Evolutionary conservation across 2,888 invertebrate species (phyloP), one percentile per base, ranked within the genome.

Genomic region (Thumatha senex): DNA sequence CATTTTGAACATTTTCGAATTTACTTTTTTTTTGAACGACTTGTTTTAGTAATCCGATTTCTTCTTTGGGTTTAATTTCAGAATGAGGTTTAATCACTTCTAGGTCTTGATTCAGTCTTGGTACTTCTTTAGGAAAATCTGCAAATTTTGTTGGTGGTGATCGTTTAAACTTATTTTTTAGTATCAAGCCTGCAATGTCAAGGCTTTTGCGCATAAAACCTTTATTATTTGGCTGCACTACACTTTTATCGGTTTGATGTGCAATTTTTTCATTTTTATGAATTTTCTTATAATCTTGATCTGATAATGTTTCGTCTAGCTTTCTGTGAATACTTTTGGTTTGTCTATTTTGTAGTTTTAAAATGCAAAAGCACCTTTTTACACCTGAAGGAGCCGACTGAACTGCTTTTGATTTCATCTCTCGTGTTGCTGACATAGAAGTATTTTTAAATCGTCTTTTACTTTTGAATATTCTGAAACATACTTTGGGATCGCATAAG

Each of bases 301-400:
- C 2, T n/a, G 11, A n/a, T 33, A 8, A 31, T 15, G 9, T 4
- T 31, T 18, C 12, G 5, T 12, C 1, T 1, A 18, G 8, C 12
- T 42, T 9, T 18, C 15, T 18, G 12, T 18, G 33, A 10, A 34
- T 34, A 18, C 12, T 33, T 42, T 33, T 13, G 5, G 33, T 24
- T 36, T 30, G 30, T 8, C n/a, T 40, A 24, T 18, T 34, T 30
- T 35, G 30, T 11, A 39, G 15, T 42, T 46, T 44, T 12, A 44
- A 35, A 24, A 44, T 44, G 18, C 43, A 44, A 44, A 44, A 44
- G 11, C 44, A 35, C 11, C 40, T 43, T 31, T 48, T 45, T 11
- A 36, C 24, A 24, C 24, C 12, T 24, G 43, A 13, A 12, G 12
- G 15, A 9, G 2, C 18, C 2, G 43, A 33, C 7, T 15, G 18